These are phyloP conservation scores for Platorchestia sp. DNA, from an alignment of 1,140 invertebrate species.

Conservation along the genomic window DNA sequence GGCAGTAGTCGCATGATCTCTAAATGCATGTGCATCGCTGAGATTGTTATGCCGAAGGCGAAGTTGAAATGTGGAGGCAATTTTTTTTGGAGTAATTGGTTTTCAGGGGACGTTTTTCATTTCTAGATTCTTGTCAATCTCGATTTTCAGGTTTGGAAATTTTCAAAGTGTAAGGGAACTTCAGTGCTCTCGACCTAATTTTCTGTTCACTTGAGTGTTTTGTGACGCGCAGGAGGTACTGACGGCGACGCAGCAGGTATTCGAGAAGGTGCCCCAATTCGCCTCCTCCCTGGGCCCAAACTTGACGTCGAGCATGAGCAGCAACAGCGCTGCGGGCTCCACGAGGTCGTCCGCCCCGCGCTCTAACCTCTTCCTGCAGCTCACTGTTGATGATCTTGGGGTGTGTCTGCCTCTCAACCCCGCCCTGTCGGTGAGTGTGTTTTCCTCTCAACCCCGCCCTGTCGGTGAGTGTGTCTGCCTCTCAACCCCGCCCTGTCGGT, in stretches of 20 bases:
- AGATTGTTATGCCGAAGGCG: too few species aligned
- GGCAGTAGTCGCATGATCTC: background rate
- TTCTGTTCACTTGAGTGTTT: too few species aligned
- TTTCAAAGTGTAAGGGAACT: too few species aligned
- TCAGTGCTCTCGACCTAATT: too few species aligned
- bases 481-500: slow-evolving; percentile 79
- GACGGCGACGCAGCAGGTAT: slow-evolving; percentile 83
- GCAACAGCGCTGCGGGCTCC: slow-evolving; percentile 3
- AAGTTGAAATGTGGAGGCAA: too few species aligned
- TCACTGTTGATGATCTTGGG: slow-evolving; percentile 97
- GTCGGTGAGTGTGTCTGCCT: slow-evolving; percentile 97
- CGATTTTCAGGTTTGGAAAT: too few species aligned
- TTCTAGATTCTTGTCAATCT: too few species aligned
- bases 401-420: slow-evolving; percentile 94
- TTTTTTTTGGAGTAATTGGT: too few species aligned
- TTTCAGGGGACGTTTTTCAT: too few species aligned
- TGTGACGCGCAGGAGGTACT: slow-evolving; percentile 77
- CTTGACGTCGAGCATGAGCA: slow-evolving; percentile 76
- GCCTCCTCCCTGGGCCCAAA: slow-evolving; percentile 80
- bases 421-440: slow-evolving; percentile 69
- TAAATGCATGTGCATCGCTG: too few species aligned
- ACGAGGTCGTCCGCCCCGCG: slow-evolving; percentile 1
- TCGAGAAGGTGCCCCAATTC: slow-evolving; percentile 83
- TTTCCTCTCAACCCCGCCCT: slow-evolving; percentile 79
- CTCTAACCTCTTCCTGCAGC: slow-evolving; percentile 87